A percentile compares a stretch with the other conserved stretches of the same genome.
Conservation (phyloP, 2,113 vertebrate genomes). For the Micronycteris hirsuta region DNA sequence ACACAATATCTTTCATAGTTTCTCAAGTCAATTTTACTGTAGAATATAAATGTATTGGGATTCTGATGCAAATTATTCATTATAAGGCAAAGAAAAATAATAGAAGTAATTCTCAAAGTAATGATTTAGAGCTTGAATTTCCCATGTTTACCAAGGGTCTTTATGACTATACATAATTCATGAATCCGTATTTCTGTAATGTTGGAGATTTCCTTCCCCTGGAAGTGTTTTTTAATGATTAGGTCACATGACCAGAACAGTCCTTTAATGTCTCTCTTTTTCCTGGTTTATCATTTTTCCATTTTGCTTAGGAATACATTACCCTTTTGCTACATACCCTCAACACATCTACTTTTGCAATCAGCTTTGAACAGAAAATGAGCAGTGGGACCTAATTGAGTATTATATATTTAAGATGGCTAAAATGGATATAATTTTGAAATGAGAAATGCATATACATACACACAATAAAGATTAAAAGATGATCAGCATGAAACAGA, state of each 20-base stretch:
- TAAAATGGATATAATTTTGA: constrained; percentile 48
- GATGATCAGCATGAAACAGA: neutral
- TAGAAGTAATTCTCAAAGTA: constrained; percentile 63
- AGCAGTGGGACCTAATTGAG: constrained; percentile 52
- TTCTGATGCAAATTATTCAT: constrained; percentile 69
- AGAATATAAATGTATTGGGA: constrained; percentile 1
- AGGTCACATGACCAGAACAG: constrained; percentile 71
- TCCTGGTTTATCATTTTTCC: constrained; percentile 77
- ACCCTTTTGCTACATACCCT: constrained; percentile 76
- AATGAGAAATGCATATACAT: constrained; percentile 1
- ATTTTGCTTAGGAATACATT: constrained; percentile 81
- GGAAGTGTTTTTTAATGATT: constrained; percentile 76
- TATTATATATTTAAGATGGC: constrained; percentile 18
- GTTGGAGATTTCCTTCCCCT: constrained; percentile 65
- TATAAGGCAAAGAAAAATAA: constrained; percentile 74
- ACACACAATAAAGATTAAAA: neutral
- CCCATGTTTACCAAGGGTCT: constrained; percentile 61
- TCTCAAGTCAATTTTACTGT: constrained; percentile 46
- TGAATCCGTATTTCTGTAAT: constrained; percentile 68
- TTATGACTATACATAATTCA: constrained; percentile 80
- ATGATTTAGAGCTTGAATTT: constrained; percentile 69
- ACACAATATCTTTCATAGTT: neutral
- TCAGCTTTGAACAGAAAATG: constrained; percentile 66
- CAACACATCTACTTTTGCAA: constrained; percentile 69
- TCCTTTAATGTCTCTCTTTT: constrained; percentile 75